Evolutionary conservation across 2,113 vertebrate species (phyloP).

Genomic region (Corydoras maculifer): DNA sequence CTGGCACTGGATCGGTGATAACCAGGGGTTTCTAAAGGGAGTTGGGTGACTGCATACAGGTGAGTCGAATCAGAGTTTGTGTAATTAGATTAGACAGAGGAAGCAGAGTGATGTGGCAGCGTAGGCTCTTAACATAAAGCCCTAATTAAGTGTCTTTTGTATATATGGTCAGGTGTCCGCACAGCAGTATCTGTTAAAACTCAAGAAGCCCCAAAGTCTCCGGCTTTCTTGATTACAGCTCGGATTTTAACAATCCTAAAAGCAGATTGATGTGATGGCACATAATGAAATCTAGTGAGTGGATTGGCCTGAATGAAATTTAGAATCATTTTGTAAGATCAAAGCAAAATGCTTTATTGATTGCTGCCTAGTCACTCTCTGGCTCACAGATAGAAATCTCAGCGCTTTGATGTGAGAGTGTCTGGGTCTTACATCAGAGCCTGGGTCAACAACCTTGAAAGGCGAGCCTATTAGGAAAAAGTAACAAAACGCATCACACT

Average conservation of each 20-base stretch:
- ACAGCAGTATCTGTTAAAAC: no score
- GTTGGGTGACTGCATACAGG: no score
- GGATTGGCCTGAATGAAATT: slow-evolving; percentile 44
- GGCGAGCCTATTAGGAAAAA: slow-evolving; percentile 66
- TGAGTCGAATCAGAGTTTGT: no score
- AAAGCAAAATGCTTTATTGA: slow-evolving; percentile 48
- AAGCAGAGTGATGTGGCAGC: no score
- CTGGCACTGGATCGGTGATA: no score
- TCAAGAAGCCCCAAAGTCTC: slow-evolving; percentile 1
- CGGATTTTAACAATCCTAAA: slow-evolving; percentile 37
- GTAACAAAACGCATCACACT: slow-evolving; percentile 39
- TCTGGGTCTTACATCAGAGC: slow-evolving; percentile 72
- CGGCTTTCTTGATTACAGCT: slow-evolving; percentile 20
- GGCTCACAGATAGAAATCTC: slow-evolving; percentile 48
- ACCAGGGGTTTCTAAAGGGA: no score
- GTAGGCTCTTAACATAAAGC: no score
- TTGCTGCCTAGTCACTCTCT: slow-evolving; percentile 48
- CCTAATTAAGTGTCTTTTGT: no score
- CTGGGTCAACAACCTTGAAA: slow-evolving; percentile 69
- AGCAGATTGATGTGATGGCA: slow-evolving; percentile 40
- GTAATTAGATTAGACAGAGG: no score
- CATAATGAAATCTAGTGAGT: slow-evolving; percentile 43
- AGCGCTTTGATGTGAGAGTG: slow-evolving; percentile 68
- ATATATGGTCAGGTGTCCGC: no score
- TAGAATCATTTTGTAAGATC: slow-evolving; percentile 45